Percentiles rank a stretch among this genome's conserved stretches.
Evolutionary conservation across 23 tunicate genomes (phyloP).

Genomic region (Halocynthia roretzi): DNA sequence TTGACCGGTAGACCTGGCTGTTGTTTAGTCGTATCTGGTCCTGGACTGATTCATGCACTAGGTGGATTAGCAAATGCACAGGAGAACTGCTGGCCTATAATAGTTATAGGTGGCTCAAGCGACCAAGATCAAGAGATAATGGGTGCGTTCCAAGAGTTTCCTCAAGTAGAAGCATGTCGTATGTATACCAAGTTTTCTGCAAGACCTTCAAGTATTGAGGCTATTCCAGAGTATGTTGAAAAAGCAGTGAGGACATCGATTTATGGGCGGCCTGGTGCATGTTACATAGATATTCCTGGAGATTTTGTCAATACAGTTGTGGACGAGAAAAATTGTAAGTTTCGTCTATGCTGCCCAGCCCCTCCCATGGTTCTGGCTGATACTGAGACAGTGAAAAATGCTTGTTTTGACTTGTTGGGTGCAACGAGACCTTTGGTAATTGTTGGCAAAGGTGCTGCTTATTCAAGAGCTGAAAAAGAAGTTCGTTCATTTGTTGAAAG

Average conservation of each 20-base stretch:
- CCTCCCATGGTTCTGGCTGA: constrained; percentile 53
- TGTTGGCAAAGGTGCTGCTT: constrained; percentile 85
- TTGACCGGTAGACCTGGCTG: constrained; percentile 73
- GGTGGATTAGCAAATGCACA: constrained; percentile 94
- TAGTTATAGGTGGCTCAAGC: constrained; percentile 76
- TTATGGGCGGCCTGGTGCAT: constrained; percentile 92
- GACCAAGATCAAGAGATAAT: constrained; percentile 89
- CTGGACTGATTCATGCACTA: constrained; percentile 86
- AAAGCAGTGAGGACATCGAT: constrained; percentile 69
- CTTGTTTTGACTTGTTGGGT: constrained; percentile 28
- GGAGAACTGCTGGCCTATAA: constrained; percentile 97
- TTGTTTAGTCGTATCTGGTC: constrained; percentile 88
- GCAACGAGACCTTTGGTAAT: constrained; percentile 79
- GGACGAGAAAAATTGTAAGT: constrained; percentile 4
- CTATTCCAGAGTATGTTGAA: constrained; percentile 62
- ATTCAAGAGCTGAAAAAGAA: constrained; percentile 36
- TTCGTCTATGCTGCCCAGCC: constrained; percentile 19
- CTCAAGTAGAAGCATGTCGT: constrained; percentile 89
- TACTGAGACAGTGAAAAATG: constrained; percentile 14
- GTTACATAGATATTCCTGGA: constrained; percentile 92
- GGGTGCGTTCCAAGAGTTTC: constrained; percentile 97
- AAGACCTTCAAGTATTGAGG: constrained; percentile 44
- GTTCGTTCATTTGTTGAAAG: constrained; percentile 41
- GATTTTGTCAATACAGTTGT: constrained; percentile 69
- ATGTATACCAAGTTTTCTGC: constrained; percentile 76